These are phyloP conservation scores for Phyllotreta striolata DNA, from an alignment of 2,888 invertebrate genomes.

Conservation along the genomic window DNA sequence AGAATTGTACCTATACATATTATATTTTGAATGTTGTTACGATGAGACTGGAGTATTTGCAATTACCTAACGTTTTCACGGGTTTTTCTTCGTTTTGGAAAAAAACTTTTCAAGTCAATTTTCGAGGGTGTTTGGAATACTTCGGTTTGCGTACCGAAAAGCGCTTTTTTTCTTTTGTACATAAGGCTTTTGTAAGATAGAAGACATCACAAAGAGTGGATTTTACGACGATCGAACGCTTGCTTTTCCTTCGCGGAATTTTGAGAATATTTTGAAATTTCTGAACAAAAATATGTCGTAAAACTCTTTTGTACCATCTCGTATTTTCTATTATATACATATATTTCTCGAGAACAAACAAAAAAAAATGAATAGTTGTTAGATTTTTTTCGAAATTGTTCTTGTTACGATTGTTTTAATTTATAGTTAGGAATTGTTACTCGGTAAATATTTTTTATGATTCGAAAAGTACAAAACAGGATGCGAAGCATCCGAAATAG, in stretches of 20 bases:
- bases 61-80: too few species aligned
- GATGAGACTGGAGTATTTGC: too few species aligned
- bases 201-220: constrained; percentile 2
- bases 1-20: constrained; percentile 3
- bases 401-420: constrained; percentile 59
- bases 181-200: constrained; percentile 41
- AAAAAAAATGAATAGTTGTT: constrained; percentile 39
- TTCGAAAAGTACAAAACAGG: constrained; percentile 58
- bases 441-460: constrained; percentile 55
- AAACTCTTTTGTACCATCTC: constrained; percentile 5
- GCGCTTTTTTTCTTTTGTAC: constrained; percentile 47
- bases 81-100: too few species aligned
- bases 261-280: not conserved
- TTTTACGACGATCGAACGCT: not conserved
- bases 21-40: constrained; percentile 31
- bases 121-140: constrained; percentile 1
- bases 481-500: constrained; percentile 50
- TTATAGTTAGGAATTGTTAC: constrained; percentile 52
- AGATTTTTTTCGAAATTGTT: constrained; percentile 56
- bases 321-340: constrained; percentile 24
- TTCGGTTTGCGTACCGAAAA: constrained; percentile 15
- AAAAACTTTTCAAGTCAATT: not conserved
- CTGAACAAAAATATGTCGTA: too few species aligned
- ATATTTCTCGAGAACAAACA: constrained; percentile 42
- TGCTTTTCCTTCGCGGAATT: not conserved